A percentile compares a stretch with the other conserved stretches of the same genome.
Evolutionary conservation across 1,140 invertebrate genomes (phyloP).

Genomic region (Lepidurus apus): DNA sequence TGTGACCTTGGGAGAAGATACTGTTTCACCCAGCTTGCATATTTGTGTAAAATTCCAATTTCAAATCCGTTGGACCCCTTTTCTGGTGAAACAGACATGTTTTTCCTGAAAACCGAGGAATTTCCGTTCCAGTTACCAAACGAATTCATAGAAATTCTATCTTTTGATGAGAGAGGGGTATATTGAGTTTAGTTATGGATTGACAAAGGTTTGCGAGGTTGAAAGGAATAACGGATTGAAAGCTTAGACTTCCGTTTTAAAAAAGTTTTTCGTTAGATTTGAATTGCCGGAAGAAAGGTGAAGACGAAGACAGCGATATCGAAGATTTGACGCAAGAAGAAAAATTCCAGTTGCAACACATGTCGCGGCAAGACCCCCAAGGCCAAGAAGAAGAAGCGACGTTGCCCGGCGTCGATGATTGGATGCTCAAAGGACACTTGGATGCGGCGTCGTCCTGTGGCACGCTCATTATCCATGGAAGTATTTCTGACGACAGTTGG

Average conservation of each 20-base stretch:
- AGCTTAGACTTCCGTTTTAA: neutral
- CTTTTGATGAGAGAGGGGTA: neutral
- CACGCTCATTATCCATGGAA: conserved; percentile 65
- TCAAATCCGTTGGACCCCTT: neutral
- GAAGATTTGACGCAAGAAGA: conserved; percentile 80
- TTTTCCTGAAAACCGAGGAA: neutral
- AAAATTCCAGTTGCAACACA: conserved; percentile 72
- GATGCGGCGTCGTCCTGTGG: conserved; percentile 71
- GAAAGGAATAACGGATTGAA: neutral
- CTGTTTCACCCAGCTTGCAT: neutral
- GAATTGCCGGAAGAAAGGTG: conserved; percentile 66
- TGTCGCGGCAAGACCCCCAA: conserved; percentile 81
- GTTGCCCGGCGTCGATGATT: conserved; percentile 14
- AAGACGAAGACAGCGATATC: conserved; percentile 85
- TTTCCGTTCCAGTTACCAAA: neutral
- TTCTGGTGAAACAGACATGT: neutral
- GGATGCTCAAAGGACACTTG: conserved; percentile 26
- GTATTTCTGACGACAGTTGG: conserved; percentile 30
- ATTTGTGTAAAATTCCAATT: neutral
- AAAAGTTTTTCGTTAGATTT: conserved; percentile 22
- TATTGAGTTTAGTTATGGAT: neutral
- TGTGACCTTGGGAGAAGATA: conserved; percentile 3
- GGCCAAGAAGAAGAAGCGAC: conserved; percentile 61
- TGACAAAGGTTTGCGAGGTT: neutral
- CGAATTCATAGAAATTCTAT: neutral